A percentile compares a stretch with the other conserved stretches of the same genome.
phyloP scores from a whole-genome alignment of 2,888 invertebrate species.

The Rotaria magnacalcarata region DNA sequence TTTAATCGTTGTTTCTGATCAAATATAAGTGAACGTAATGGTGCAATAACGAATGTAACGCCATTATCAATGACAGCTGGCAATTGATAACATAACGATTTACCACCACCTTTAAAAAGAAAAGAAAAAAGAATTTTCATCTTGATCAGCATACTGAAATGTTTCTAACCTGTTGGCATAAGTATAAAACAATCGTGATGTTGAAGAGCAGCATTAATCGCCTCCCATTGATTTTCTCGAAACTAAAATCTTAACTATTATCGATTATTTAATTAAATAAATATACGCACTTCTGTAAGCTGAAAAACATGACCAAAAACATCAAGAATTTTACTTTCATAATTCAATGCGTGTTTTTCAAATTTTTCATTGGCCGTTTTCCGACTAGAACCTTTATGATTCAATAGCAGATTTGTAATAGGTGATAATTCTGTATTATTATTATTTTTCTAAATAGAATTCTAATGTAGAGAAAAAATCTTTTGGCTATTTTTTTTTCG shows the following conservation, averaged over 20 bases:
- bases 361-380: slow-evolving; percentile 71
- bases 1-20: slow-evolving; percentile 83
- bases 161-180: slow-evolving; percentile 78
- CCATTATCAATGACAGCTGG: slow-evolving; percentile 79
- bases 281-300: slow-evolving; percentile 59
- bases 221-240: slow-evolving; percentile 85
- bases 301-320: slow-evolving; percentile 68
- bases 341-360: slow-evolving; percentile 60
- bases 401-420: background rate
- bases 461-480: background rate
- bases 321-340: slow-evolving; percentile 64
- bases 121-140: background rate
- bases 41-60: slow-evolving; percentile 88
- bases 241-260: slow-evolving; percentile 62
- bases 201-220: slow-evolving; percentile 81
- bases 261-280: too few relatives aligned
- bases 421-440: background rate
- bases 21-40: slow-evolving; percentile 83
- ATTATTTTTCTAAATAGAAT: background rate
- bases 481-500: background rate
- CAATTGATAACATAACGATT: slow-evolving; percentile 81
- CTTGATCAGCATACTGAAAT: background rate
- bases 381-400: background rate
- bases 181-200: slow-evolving; percentile 86
- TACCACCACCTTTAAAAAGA: slow-evolving; percentile 68